Conservation (phyloP, 2,797 vertebrate genomes). For the Coranthus polyacanthus region DNA sequence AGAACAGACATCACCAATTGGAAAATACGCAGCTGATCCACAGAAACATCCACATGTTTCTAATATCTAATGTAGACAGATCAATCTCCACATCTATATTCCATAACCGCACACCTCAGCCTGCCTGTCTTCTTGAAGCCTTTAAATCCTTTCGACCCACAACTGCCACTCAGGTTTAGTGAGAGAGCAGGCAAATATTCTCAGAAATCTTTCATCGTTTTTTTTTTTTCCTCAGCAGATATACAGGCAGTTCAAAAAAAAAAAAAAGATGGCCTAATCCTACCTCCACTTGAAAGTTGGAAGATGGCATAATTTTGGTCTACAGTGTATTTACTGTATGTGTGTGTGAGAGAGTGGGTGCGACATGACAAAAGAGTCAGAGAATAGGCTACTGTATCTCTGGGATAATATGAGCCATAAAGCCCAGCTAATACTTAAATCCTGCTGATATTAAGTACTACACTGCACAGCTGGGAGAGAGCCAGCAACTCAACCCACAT, state of each 20-base stretch:
- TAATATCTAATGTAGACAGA: slow-evolving; percentile 29
- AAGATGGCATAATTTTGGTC: slow-evolving; percentile 31
- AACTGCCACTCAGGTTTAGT: slow-evolving; percentile 59
- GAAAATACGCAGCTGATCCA: slow-evolving; percentile 1
- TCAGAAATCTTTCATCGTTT: background rate
- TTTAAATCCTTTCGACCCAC: slow-evolving; percentile 47
- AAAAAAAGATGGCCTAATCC: slow-evolving; percentile 29
- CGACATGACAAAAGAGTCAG: slow-evolving; percentile 22
- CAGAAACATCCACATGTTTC: slow-evolving; percentile 26
- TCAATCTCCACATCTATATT: slow-evolving; percentile 44
- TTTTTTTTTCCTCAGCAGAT: slow-evolving; percentile 36
- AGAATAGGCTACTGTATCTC: slow-evolving; percentile 43
- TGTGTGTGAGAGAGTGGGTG: slow-evolving; percentile 21
- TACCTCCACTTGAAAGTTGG: slow-evolving; percentile 23
- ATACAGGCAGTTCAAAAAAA: slow-evolving; percentile 26
- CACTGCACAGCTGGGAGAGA: background rate
- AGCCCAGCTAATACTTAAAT: slow-evolving; percentile 41
- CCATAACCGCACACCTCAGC: slow-evolving; percentile 29
- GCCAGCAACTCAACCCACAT: slow-evolving; percentile 1
- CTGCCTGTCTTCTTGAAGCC: slow-evolving; percentile 15
- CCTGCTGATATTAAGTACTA: slow-evolving; percentile 34
- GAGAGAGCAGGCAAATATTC: slow-evolving; percentile 27
- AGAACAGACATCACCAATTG: background rate
- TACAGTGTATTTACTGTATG: slow-evolving; percentile 5
- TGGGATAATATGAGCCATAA: slow-evolving; percentile 36